Evolutionary conservation across 2,113 vertebrate species (phyloP), one percentile per base, ranked within the genome.

Genomic region (Ornithorhynchus anatinus): DNA sequence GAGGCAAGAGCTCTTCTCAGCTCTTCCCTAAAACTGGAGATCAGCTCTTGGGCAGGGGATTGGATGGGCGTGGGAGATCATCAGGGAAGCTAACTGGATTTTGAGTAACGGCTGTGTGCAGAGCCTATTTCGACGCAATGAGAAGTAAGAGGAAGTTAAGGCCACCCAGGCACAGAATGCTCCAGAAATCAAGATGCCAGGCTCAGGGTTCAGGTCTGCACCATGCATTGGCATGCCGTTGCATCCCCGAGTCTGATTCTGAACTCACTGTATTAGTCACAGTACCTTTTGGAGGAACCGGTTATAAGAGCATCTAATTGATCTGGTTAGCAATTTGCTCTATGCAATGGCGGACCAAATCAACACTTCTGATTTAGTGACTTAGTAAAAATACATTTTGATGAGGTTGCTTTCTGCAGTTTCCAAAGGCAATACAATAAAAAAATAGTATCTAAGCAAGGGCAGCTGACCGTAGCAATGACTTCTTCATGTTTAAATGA

Each of bases 291-390:
- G 58, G 58, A 64, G 60, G 72, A 77, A 80, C 48, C 54, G 86
- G 59, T 81, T 53, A 74, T 82, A 48, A 72, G 74, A 80, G 63
- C 2, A 76, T 59, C 53, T 16, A 5, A 14, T 51, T 20, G 59
- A 52, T 77, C 59, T 87, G 78, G 89, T 86, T 58, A 85, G 84
- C 81, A 87, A 50, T 59, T 38, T 72, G 44, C 77, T 65, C 57
- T 45, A 69, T 77, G 72, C 57, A 77, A 36, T 60, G 83, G 43
- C 66, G 48, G 57, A 77, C 75, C 32, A n/a, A 43, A 61, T 47
- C 75, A 81, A 64, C 39, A 68, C 31, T 69, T 83, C 22, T 64
- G 67, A 44, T 72, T 75, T 59, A 82, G 62, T 54, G 66, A 80
- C 56, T 57, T 58, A 78, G 69, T 57, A 86, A 17, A 44, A 69